Evolutionary conservation across 1,140 invertebrate species (phyloP), one percentile per base, ranked within the genome.

Genomic region (Listronotus bonariensis): DNA sequence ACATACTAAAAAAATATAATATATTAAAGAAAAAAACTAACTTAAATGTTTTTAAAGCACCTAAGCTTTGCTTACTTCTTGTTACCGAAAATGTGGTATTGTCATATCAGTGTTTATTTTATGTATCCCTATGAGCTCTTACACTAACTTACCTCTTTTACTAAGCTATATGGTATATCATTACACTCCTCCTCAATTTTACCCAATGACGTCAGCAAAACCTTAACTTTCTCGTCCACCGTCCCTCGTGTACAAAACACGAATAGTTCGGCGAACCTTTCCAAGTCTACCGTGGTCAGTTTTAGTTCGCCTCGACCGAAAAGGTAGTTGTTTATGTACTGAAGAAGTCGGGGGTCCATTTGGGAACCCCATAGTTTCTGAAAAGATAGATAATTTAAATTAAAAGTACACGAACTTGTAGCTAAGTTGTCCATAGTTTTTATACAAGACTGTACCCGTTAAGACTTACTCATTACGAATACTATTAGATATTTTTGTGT

Each of bases 321-420:
- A 34, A 86, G 76, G 63, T 83, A 86, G 73, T 85, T 85, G 15
- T 82, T 81, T 7, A 86, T 79, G 62, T 84, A 86, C 73, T 85
- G 84, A 40, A 82, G 78, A 62, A 86, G 65, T 20, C 84, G 75
- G 3, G 82, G 79, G 73, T 86, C 84, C 77, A 86, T 85, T 71
- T 83, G 82, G 5, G 79, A 78, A 45, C 83, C 82, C 84, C 84
- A 86, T 73, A 83, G 78, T 82, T 85, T 86, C 83, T 86, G 79
- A 45, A 81, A n/a, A 81, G 56, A 58, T 26, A 26, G 2, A 26
- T 26, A 26, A 26, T 26, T 26, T 5, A 26, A 26, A 26, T n/a
- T n/a, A n/a, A n/a, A n/a, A n/a, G n/a, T n/a, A n/a, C n/a, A n/a
- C n/a, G n/a, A n/a, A n/a, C n/a, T n/a, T n/a, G n/a, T n/a, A n/a